Base-by-base conservation (phyloP, 1,140 invertebrate species). In the Bombus picipes region DNA sequence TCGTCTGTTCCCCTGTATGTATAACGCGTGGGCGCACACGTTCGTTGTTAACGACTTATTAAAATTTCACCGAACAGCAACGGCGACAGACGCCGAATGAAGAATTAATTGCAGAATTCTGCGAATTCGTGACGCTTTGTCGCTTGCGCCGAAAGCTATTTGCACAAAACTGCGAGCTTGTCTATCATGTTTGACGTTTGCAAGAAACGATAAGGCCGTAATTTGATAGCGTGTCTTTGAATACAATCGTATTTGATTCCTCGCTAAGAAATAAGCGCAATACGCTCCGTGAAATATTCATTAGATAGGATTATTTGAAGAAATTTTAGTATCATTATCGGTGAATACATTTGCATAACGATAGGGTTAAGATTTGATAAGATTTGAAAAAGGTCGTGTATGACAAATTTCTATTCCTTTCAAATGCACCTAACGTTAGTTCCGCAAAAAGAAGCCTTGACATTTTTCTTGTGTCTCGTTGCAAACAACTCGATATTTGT, bases 31-130 rank as follows among this genome's bases (percentile, higher is more conserved):
- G 1, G 70, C 3, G 22, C 12, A 3, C 28, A n/a, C 28, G 47
- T 53, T 53, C 59, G 59, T 28, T 12, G n/a, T 79, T 79, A n/a
- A 34, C 10, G 5, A 37, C 59, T 79, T 65, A 12, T 79, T 68
- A 47, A 68, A 79, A 70, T 79, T 79, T 47, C 32, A 25, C 2
- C 25, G 32, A 47, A 39, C n/a, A 12, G 9, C 12, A 15, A 22
- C 25, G 13, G 1, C n/a, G 12, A 3, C 4, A 41, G 43, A 3
- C 25, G 41, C 43, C 22, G 39, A 74, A 34, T 10, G 47, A 41
- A 32, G 37, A 74, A 59, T 73, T 81, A 81, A 81, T 59, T 59
- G 53, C 34, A 32, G 70, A 73, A 34, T 53, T 72, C 18, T 41
- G 28, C 8, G 12, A 15, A 37, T 47, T 2, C 25, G 25, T 25